Evolutionary conservation across 1,140 invertebrate genomes (phyloP), one percentile per base, ranked within the genome.

Genomic region (Bombus vancouverensis): DNA sequence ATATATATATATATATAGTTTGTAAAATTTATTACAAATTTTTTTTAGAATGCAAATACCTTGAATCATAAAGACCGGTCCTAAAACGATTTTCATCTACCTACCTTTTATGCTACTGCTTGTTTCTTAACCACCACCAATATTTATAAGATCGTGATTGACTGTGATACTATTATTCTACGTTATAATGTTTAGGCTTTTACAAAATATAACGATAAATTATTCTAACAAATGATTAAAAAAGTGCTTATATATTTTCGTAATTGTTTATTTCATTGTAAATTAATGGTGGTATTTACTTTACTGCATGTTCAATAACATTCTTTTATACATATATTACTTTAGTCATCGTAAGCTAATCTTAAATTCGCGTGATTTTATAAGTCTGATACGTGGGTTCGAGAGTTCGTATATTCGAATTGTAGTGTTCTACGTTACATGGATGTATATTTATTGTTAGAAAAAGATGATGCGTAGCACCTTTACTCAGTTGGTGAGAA

Each of bases 381-480:
- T 28, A 22, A 75, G 10, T 37, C 28, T 37, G 34, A 75, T 47
- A 28, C n/a, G 6, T 42, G 9, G 25, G 1, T 28, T 77, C 1
- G 28, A 28, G 37, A n/a, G 32, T 25, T 39, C 28, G 32, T 75
- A n/a, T 75, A 57, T n/a, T 28, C 39, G 32, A 75, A 57, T 74
- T 53, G 28, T 74, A 34, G 22, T 75, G 34, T 37, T 59, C 9
- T 34, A 22, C 18, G 15, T 77, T 57, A 76, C 53, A 34, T 39
- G 6, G 28, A 77, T 28, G 53, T 77, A 28, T 77, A 62, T 39
- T 77, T 39, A 62, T 57, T 77, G 13, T n/a, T 77, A 39, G 34
- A 77, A 77, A 57, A 39, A 42, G 28, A 59, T 39, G 53, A 39
- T 77, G 37, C 12, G 9, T 57, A 37, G 3, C 39, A 76, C 25